These are phyloP conservation scores for Clarias batrachus DNA, from an alignment of 2,113 vertebrate species.

Conservation along the genomic window DNA sequence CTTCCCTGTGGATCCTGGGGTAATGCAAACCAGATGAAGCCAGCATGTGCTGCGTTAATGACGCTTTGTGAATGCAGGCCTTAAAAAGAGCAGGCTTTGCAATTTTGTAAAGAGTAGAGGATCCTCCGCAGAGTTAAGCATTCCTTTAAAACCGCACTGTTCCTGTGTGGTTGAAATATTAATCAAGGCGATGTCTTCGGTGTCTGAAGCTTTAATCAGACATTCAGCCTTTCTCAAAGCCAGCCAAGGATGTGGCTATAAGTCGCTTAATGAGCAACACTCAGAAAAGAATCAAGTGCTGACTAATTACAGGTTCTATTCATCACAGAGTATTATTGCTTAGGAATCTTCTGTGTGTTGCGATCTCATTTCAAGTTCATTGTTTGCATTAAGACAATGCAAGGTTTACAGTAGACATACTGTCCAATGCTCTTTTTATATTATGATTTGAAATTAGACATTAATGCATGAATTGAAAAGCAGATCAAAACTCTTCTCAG, in stretches of 20 bases:
- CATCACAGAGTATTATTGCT: constrained; percentile 29
- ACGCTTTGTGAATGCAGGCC: constrained; percentile 41
- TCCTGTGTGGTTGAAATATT: constrained; percentile 54
- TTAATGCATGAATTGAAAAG: background rate
- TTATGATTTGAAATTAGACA: constrained; percentile 20
- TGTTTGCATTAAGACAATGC: constrained; percentile 11
- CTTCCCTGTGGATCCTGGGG: constrained; percentile 55
- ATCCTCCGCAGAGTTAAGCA: constrained; percentile 40
- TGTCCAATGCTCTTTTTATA: background rate
- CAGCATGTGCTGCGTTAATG: constrained; percentile 50
- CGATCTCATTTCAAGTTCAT: constrained; percentile 10
- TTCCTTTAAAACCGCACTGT: constrained; percentile 46
- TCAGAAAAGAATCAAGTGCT: constrained; percentile 47
- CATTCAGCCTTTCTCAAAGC: constrained; percentile 49
- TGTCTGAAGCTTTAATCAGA: constrained; percentile 58
- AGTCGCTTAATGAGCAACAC: constrained; percentile 49
- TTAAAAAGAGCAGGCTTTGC: constrained; percentile 40
- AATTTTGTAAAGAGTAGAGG: constrained; percentile 41
- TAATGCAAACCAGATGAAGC: constrained; percentile 58
- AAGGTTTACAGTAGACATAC: constrained; percentile 9
- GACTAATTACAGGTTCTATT: constrained; percentile 52
- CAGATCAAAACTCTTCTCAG: background rate
- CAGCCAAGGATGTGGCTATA: constrained; percentile 50
- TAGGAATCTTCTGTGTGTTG: constrained; percentile 27
- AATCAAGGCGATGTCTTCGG: constrained; percentile 52